Evolutionary conservation across 2,888 invertebrate genomes (phyloP), one percentile per base, ranked within the genome.

Genomic region (Electrophaes corylata): DNA sequence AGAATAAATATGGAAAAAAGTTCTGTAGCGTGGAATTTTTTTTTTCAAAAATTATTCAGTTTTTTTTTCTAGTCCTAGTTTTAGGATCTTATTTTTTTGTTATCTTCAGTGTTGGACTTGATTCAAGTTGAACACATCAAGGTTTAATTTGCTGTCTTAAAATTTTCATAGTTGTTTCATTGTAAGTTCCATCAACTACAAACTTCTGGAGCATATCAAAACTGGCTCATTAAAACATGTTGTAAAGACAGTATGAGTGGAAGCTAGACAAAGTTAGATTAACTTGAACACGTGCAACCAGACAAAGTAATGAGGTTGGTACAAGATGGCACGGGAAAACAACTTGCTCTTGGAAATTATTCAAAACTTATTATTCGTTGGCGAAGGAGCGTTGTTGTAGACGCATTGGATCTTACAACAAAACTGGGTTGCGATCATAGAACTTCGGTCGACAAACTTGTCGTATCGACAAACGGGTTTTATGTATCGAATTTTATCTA

Each of bases 251-350:
- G 65, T 71, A 69, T 68, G 65, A 54, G 51, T 31, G 61, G 51
- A 50, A 70, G 64, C 63, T 67, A 70, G 75, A 61, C 70, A 71
- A 76, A 77, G 72, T 76, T 77, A 73, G 69, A 77, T 76, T 73
- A 75, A 69, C 67, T 71, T 64, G 66, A 68, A 71, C 71, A 74
- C 69, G 69, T 73, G 72, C 67, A 53, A 29, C 64, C 57, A 69
- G 59, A 65, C 65, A 62, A 65, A 65, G 66, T 70, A 73, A 76
- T 70, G 70, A 74, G 69, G 58, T 66, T 55, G 46, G 69, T 62
- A 29, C 2, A 6, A 29, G 67, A 69, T 66, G 49, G 31, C 54
- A 58, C 40, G 46, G 49, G 50, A 56, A 61, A 63, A 54, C 57
- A 63, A 33, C 40, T 44, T 20, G 29, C 39, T 40, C 39, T 45